Evolutionary conservation across 2,113 vertebrate species (phyloP).

Genomic region (Saccopteryx leptura): DNA sequence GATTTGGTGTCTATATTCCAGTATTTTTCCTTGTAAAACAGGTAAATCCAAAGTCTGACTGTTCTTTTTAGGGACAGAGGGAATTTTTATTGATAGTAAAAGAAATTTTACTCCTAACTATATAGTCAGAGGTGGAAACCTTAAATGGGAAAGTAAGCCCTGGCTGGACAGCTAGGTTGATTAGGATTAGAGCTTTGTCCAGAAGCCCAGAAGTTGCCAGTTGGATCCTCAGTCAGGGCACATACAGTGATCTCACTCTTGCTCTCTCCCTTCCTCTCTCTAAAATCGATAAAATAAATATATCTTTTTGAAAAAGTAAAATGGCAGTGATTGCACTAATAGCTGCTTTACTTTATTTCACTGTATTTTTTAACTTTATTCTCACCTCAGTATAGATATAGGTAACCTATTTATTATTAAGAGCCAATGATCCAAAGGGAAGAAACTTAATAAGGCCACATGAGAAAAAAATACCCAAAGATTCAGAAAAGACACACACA

Average conservation of each 20-base stretch:
- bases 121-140: neutral
- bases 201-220: too few species aligned
- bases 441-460: neutral
- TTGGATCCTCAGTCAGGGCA: too few species aligned
- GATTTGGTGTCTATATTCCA: constrained; percentile 49
- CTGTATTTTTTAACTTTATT: neutral
- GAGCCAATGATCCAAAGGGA: neutral
- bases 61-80: constrained; percentile 26
- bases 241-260: too few species aligned
- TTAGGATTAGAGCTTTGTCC: too few species aligned
- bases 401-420: neutral
- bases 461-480: neutral
- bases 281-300: too few species aligned
- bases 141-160: neutral
- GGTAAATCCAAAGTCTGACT: constrained; percentile 58
- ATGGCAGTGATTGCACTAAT: neutral
- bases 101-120: constrained; percentile 38
- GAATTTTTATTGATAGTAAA: constrained; percentile 46
- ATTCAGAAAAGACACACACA: neutral
- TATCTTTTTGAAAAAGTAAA: neutral
- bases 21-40: constrained; percentile 41
- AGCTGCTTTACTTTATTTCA: neutral
- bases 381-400: neutral
- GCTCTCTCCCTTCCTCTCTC: too few species aligned
- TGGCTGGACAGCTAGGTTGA: too few species aligned